These are phyloP conservation scores for Eonycteris spelaea DNA, from an alignment of 2,113 vertebrate species.

Conservation along the genomic window DNA sequence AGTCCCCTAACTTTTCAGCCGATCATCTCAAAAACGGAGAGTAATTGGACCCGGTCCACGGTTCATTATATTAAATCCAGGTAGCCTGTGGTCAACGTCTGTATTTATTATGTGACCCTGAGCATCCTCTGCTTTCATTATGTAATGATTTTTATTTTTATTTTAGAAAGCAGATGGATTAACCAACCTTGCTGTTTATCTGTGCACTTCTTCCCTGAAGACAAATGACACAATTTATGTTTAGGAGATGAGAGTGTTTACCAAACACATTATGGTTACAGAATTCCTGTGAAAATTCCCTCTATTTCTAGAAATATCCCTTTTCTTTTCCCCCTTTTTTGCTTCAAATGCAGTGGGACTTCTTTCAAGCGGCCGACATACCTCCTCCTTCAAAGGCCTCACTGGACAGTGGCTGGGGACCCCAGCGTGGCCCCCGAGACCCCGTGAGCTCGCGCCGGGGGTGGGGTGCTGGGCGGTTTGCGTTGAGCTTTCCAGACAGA, in stretches of 20 bases:
- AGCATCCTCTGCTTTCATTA: not conserved
- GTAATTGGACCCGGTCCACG: not conserved
- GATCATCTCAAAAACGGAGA: not conserved
- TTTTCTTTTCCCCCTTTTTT: not conserved
- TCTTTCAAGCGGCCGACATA: not conserved
- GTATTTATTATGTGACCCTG: not conserved
- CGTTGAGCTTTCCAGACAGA: not conserved
- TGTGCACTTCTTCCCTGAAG: not conserved
- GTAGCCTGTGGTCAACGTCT: not conserved
- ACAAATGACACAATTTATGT: not conserved
- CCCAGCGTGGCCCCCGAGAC: not conserved
- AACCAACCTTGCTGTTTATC: not conserved
- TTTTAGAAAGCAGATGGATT: not conserved
- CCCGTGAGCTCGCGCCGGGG: accelerated
- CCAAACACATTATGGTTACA: not conserved
- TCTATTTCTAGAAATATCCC: not conserved
- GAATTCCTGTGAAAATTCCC: not conserved
- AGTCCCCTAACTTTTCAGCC: not conserved
- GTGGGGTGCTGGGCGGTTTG: accelerated
- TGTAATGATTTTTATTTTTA: not conserved
- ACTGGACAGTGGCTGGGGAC: not conserved
- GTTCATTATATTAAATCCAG: not conserved
- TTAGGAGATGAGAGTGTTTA: not conserved
- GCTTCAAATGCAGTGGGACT: not conserved
- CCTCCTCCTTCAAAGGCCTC: not conserved